phyloP scores from a whole-genome alignment of 2,113 vertebrate genomes.

The Limanda limanda region DNA sequence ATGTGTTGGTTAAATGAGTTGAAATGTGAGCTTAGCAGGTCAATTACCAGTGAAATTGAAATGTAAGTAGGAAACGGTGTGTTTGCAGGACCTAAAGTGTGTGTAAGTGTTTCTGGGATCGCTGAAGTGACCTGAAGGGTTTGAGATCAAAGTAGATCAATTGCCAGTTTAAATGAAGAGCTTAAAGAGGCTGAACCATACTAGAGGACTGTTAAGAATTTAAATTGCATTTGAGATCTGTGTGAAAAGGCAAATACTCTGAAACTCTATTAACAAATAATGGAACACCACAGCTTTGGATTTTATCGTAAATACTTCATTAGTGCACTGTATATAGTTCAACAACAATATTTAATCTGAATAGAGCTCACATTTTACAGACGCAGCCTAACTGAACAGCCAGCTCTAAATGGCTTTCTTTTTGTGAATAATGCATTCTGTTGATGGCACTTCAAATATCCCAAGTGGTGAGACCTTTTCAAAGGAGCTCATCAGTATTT shows the following conservation, averaged over 20 bases:
- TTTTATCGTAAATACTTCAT: background rate
- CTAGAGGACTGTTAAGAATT: background rate
- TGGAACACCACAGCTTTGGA: background rate
- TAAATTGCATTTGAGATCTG: background rate
- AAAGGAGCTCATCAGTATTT: conserved; percentile 77
- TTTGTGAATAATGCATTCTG: conserved; percentile 52
- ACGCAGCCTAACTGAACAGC: background rate
- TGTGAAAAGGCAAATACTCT: background rate
- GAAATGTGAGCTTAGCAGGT: too few relatives aligned
- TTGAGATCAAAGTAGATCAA: background rate
- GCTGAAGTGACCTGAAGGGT: background rate
- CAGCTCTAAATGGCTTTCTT: conserved; percentile 11
- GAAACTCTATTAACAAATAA: background rate
- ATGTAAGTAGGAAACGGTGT: background rate
- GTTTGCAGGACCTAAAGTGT: too few relatives aligned
- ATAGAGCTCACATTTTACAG: conserved; percentile 13
- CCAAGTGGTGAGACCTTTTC: conserved; percentile 80
- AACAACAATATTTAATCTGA: conserved; percentile 17
- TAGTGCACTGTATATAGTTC: background rate
- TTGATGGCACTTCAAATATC: conserved; percentile 66
- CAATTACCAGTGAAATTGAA: too few relatives aligned
- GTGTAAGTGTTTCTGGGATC: background rate
- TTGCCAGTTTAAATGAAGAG: background rate
- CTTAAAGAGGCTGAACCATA: background rate
- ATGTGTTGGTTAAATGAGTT: too few relatives aligned